Evolutionary conservation across 2,888 invertebrate species (phyloP).

Genomic region (Tanytarsus gracilentus): DNA sequence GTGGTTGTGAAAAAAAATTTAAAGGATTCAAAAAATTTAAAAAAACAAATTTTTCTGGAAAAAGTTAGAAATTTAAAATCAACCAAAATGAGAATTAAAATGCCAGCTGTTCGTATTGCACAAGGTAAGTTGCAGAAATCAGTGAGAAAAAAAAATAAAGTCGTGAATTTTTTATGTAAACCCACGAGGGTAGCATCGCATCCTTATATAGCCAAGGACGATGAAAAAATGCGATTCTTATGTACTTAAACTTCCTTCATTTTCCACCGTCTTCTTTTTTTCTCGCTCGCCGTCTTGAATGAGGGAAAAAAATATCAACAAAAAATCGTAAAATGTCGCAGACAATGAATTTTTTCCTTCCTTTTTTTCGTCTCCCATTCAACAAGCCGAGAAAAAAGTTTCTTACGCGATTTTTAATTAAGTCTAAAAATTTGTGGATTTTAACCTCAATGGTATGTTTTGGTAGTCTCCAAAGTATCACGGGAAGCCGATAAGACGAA

Average conservation of each 20-base stretch:
- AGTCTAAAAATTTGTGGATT: too few relatives aligned
- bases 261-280: constrained; percentile 1
- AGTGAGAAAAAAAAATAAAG: too few relatives aligned
- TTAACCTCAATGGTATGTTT: too few relatives aligned
- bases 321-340: constrained; percentile 27
- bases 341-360: constrained; percentile 24
- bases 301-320: constrained; percentile 27
- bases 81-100: constrained; percentile 91
- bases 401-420: too few relatives aligned
- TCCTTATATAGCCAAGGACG: constrained; percentile 14
- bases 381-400: too few relatives aligned
- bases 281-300: constrained; percentile 2
- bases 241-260: constrained; percentile 10
- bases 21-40: neutral
- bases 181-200: too few relatives aligned
- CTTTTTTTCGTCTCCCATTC: neutral
- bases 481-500: too few relatives aligned
- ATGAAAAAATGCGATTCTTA: constrained; percentile 10
- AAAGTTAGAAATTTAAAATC: constrained; percentile 31
- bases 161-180: too few relatives aligned
- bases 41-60: neutral
- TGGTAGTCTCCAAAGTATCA: too few relatives aligned
- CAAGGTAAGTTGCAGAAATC: constrained; percentile 87
- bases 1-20: neutral
- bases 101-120: constrained; percentile 93